Conservation (phyloP, 2,888 invertebrate species). For the Lottia scabra region DNA sequence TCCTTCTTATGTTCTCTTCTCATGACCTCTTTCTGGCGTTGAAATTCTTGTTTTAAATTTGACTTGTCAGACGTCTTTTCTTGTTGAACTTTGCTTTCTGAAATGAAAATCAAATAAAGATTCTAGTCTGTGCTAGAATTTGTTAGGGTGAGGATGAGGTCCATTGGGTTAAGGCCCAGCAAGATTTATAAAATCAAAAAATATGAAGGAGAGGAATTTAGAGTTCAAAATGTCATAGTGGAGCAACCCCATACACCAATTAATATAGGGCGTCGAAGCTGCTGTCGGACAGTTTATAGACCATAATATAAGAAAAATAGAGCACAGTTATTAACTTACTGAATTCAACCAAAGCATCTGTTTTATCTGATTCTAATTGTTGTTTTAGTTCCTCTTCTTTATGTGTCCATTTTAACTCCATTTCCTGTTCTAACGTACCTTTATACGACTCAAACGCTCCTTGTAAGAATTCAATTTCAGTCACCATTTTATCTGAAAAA, state of each 20-base stretch:
- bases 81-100: slow-evolving; percentile 54
- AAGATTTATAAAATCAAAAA: too few species aligned
- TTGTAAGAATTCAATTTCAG: slow-evolving; percentile 64
- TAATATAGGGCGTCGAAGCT: too few species aligned
- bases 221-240: too few species aligned
- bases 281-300: too few species aligned
- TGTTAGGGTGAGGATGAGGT: too few species aligned
- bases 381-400: slow-evolving; percentile 54
- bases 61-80: slow-evolving; percentile 57
- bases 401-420: slow-evolving; percentile 55
- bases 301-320: too few species aligned
- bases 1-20: slow-evolving; percentile 64
- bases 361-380: slow-evolving; percentile 47
- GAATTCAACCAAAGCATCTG: slow-evolving; percentile 52
- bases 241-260: too few species aligned
- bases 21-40: slow-evolving; percentile 49
- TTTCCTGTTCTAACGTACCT: slow-evolving; percentile 56
- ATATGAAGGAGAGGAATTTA: too few species aligned
- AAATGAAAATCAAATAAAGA: slow-evolving; percentile 4
- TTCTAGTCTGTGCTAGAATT: too few species aligned
- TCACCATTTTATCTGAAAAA: slow-evolving; percentile 54
- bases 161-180: too few species aligned
- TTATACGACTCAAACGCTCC: slow-evolving; percentile 67
- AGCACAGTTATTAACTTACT: too few species aligned
- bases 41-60: slow-evolving; percentile 48